Conservation (phyloP, 2,797 vertebrate species). For the Phataginus tetradactyla region DNA sequence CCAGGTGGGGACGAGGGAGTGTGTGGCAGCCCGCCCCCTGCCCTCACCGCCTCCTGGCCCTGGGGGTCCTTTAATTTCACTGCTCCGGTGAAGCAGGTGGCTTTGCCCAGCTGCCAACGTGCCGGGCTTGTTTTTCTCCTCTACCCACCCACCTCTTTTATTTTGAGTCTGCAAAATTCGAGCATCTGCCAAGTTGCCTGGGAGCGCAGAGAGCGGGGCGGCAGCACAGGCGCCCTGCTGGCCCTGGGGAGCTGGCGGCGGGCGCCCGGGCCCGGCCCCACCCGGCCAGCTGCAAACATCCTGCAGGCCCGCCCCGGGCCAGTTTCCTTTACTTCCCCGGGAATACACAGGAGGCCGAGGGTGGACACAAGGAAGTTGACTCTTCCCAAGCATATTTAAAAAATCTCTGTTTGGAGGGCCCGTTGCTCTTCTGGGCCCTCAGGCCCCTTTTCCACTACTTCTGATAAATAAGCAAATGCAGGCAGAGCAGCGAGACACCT, state of each 20-base stretch:
- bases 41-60: not conserved
- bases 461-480: not conserved
- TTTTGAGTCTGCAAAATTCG: not conserved
- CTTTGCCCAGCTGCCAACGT: not conserved
- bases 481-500: not conserved
- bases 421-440: not conserved
- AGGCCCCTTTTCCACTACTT: not conserved
- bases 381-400: constrained; percentile 45
- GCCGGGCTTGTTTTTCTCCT: not conserved
- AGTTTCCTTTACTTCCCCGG: not conserved
- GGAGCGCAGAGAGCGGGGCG: not conserved
- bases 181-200: constrained; percentile 41
- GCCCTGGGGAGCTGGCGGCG: not conserved
- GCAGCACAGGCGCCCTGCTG: no score
- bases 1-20: not conserved
- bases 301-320: not conserved
- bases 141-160: not conserved
- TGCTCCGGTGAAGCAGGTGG: not conserved
- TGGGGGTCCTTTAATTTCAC: not conserved
- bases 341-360: not conserved
- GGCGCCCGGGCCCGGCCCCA: not conserved
- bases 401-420: not conserved
- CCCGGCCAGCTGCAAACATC: not conserved
- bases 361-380: constrained; percentile 33
- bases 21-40: not conserved